Conservation (phyloP, 2,113 vertebrate genomes). For the Artemisiospiza belli region DNA sequence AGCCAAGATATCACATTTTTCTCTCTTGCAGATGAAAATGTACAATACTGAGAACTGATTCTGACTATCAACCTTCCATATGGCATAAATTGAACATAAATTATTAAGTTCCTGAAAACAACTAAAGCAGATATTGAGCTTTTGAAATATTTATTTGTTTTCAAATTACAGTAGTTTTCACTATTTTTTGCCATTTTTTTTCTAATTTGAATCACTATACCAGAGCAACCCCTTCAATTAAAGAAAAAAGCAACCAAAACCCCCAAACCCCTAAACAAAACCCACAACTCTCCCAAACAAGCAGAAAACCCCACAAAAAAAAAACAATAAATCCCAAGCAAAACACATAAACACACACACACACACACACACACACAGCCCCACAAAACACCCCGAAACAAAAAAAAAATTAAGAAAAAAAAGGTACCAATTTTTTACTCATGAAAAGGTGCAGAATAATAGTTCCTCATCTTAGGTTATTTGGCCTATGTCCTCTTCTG, state of each 20-base stretch:
- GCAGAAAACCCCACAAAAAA: background rate
- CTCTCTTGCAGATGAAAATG: background rate
- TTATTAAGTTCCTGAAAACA: background rate
- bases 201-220: background rate
- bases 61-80: background rate
- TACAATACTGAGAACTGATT: background rate
- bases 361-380: fast-evolving
- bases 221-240: background rate
- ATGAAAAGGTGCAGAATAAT: background rate
- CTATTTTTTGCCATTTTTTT: background rate
- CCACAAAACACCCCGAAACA: fast-evolving
- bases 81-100: background rate
- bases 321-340: background rate
- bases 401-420: background rate
- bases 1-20: background rate
- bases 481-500: background rate
- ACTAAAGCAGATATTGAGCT: background rate
- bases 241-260: background rate
- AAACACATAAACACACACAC: background rate
- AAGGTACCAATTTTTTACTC: background rate
- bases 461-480: background rate
- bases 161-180: background rate
- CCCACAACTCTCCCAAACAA: background rate
- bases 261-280: fast-evolving
- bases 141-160: background rate